Percentiles rank a stretch among this genome's conserved stretches.
Conservation (phyloP, 2,888 invertebrate species). For the Scaptomyza tumidula region DNA sequence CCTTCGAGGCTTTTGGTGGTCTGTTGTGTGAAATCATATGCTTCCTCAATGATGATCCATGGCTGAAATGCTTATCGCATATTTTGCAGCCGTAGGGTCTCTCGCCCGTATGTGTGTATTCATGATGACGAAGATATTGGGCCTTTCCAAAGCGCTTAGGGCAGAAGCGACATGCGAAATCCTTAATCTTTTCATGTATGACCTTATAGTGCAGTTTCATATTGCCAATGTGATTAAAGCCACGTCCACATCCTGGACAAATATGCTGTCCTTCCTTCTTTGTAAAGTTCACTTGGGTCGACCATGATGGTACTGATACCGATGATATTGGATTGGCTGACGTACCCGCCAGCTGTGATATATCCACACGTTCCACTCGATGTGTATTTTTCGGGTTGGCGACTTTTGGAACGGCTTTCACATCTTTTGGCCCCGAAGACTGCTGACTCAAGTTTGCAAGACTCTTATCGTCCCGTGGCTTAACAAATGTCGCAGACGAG, state of each 20-base stretch:
- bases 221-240: conserved; percentile 82
- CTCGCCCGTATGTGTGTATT: conserved; percentile 83
- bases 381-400: conserved; percentile 70
- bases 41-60: conserved; percentile 79
- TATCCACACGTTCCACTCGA: conserved; percentile 80
- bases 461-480: conserved; percentile 13
- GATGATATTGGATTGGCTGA: conserved; percentile 81
- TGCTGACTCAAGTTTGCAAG: background rate
- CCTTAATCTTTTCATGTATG: conserved; percentile 82
- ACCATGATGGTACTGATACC: conserved; percentile 80
- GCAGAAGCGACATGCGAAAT: conserved; percentile 81
- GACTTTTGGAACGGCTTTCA: background rate
- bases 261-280: conserved; percentile 82
- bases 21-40: conserved; percentile 79
- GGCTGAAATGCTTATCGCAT: conserved; percentile 81
- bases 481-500: conserved; percentile 4
- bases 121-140: conserved; percentile 82
- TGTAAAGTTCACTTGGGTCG: conserved; percentile 81
- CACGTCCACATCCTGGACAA: conserved; percentile 81
- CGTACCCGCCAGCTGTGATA: conserved; percentile 80
- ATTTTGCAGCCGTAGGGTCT: conserved; percentile 80
- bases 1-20: conserved; percentile 54
- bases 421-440: background rate
- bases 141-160: conserved; percentile 83
- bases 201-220: conserved; percentile 81